These are phyloP conservation scores for Coptotermes formosanus DNA, from an alignment of 1,140 invertebrate species.

Conservation along the genomic window DNA sequence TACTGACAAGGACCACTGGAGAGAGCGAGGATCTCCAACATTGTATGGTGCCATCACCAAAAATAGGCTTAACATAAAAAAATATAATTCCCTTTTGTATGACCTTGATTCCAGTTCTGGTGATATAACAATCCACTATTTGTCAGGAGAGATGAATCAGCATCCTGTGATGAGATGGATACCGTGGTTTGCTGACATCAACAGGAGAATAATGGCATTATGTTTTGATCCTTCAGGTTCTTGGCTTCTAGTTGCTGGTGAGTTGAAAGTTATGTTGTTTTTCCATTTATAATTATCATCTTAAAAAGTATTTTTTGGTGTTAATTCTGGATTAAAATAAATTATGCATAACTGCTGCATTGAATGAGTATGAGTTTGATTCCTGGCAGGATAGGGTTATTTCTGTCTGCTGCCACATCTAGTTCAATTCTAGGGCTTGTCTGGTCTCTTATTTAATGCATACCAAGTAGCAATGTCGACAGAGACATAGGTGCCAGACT, in stretches of 20 bases:
- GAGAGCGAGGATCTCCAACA: too few relatives aligned
- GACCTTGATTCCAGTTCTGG: conserved; percentile 28
- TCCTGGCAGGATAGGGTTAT: not conserved
- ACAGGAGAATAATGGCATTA: conserved; percentile 60
- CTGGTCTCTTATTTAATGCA: too few relatives aligned
- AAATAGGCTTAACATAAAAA: too few relatives aligned
- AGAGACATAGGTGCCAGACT: too few relatives aligned
- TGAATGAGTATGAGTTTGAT: not conserved
- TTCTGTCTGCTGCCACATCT: not conserved
- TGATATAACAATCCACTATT: conserved; percentile 30
- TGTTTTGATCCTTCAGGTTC: conserved; percentile 69
- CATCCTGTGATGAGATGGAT: conserved; percentile 62
- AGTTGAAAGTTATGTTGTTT: conserved; percentile 39
- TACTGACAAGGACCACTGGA: too few relatives aligned
- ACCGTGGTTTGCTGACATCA: conserved; percentile 62
- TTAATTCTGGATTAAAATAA: not conserved
- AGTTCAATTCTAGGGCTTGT: too few relatives aligned
- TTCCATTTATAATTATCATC: conserved; percentile 37
- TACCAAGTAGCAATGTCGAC: too few relatives aligned
- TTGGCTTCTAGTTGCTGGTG: conserved; percentile 64
- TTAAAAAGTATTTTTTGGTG: conserved; percentile 40
- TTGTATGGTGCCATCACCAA: too few relatives aligned
- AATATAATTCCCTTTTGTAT: too few relatives aligned
- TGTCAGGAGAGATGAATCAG: not conserved
- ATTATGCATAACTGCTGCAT: not conserved